phyloP scores from a whole-genome alignment of 2,113 vertebrate genomes.

The Callocephalon fimbriatum region DNA sequence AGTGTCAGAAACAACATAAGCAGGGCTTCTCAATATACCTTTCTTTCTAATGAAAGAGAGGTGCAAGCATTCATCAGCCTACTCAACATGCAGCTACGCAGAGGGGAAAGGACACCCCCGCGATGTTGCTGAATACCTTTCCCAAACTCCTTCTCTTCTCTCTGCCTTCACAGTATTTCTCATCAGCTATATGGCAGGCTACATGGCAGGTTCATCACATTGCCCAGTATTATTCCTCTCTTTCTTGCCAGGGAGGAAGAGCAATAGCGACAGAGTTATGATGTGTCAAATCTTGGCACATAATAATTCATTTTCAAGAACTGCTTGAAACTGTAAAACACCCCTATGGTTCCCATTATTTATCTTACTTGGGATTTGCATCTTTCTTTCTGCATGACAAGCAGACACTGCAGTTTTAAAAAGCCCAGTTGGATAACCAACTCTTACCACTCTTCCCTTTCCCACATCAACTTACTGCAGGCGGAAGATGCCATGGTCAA shows the following conservation, averaged over 20 bases:
- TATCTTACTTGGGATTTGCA: not conserved
- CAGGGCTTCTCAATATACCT: not conserved
- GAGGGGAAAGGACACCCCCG: not conserved
- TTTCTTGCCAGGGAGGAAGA: not conserved
- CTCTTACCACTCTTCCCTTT: not conserved
- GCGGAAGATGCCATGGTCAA: not conserved
- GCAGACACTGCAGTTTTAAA: not conserved
- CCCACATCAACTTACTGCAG: not conserved
- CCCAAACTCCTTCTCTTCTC: not conserved
- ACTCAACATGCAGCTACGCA: fast-evolving
- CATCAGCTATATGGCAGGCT: not conserved
- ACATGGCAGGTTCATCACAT: not conserved
- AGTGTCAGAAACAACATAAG: not conserved
- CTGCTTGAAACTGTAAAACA: not conserved
- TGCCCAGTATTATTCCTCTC: not conserved
- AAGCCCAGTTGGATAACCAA: not conserved
- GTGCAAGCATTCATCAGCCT: not conserved
- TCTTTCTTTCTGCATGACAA: not conserved
- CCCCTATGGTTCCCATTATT: not conserved
- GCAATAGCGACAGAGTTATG: not conserved
- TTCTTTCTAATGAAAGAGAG: not conserved
- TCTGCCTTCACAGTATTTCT: not conserved
- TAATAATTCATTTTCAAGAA: not conserved
- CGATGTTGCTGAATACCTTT: not conserved
- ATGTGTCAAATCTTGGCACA: not conserved